Conservation (phyloP, 2,797 vertebrate genomes). For the Diplodus sargus region DNA sequence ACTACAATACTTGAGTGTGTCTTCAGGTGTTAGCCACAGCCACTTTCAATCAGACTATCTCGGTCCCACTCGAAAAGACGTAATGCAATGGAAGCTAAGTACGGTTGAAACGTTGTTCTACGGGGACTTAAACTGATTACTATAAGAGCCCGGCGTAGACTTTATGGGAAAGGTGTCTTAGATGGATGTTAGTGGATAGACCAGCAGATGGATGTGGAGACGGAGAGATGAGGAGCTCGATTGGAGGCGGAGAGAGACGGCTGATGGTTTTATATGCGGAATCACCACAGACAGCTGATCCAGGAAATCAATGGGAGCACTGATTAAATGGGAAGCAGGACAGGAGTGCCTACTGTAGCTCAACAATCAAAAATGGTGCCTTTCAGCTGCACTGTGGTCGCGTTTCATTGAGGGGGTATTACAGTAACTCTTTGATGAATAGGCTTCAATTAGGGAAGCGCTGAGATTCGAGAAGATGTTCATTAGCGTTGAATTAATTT, state of each 20-base stretch:
- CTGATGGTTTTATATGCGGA: slow-evolving; percentile 68
- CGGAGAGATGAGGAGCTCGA: slow-evolving; percentile 29
- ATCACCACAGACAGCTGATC: slow-evolving; percentile 61
- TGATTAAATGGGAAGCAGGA: slow-evolving; percentile 75
- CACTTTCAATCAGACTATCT: no score
- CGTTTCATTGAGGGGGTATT: slow-evolving; percentile 12
- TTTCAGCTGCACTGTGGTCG: slow-evolving; percentile 22
- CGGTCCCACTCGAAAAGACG: no score
- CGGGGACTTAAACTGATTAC: slow-evolving; percentile 46
- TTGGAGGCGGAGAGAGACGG: slow-evolving; percentile 30
- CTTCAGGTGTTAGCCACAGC: no score
- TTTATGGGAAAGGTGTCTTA: slow-evolving; percentile 47
- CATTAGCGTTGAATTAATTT: slow-evolving; percentile 9
- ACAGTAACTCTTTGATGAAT: slow-evolving; percentile 19
- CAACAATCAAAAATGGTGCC: slow-evolving; percentile 45
- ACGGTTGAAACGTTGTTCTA: no score
- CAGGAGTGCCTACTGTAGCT: slow-evolving; percentile 62
- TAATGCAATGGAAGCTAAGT: no score
- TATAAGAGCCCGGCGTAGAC: slow-evolving; percentile 29
- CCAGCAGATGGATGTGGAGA: slow-evolving; percentile 26
- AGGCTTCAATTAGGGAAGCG: slow-evolving; percentile 22
- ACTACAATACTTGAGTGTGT: no score
- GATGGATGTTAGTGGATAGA: slow-evolving; percentile 37
- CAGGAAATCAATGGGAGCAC: slow-evolving; percentile 70
- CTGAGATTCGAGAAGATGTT: slow-evolving; percentile 11